phyloP scores from a whole-genome alignment of 2,113 vertebrate genomes.

The Otus sunia region DNA sequence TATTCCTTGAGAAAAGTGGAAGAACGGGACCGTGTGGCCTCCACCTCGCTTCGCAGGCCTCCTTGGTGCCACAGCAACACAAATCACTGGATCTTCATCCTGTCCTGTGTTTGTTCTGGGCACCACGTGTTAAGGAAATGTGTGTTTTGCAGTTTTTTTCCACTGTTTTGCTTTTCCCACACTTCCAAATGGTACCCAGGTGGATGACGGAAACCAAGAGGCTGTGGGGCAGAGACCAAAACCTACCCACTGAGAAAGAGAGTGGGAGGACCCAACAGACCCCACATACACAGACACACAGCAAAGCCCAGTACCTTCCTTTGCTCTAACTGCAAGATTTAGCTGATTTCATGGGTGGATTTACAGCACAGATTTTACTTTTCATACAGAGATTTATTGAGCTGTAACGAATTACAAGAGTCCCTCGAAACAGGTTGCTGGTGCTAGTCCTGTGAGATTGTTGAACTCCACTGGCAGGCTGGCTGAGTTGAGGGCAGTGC shows the following conservation, averaged over 20 bases:
- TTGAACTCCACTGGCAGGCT: background rate
- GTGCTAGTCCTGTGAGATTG: background rate
- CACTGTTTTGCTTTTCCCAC: too few relatives aligned
- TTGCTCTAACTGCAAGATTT: background rate
- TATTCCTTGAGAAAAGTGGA: too few relatives aligned
- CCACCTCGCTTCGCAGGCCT: too few relatives aligned
- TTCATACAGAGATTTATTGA: constrained; percentile 3
- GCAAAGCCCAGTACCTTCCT: background rate
- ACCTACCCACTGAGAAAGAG: background rate
- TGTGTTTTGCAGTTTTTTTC: too few relatives aligned
- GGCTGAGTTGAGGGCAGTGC: background rate
- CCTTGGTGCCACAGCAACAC: too few relatives aligned
- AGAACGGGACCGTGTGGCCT: too few relatives aligned
- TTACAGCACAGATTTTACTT: constrained; percentile 9
- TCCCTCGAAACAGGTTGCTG: constrained; percentile 9
- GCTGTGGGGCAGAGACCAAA: background rate
- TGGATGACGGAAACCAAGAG: background rate
- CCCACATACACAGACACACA: background rate
- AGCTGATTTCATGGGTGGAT: background rate
- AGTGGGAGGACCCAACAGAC: background rate
- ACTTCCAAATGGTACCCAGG: background rate
- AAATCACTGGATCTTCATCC: too few relatives aligned
- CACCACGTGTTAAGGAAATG: too few relatives aligned
- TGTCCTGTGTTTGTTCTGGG: too few relatives aligned
- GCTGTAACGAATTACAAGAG: background rate